These are phyloP conservation scores for Agriopis aurantiaria DNA, from an alignment of 2,888 invertebrate species.

Conservation along the genomic window DNA sequence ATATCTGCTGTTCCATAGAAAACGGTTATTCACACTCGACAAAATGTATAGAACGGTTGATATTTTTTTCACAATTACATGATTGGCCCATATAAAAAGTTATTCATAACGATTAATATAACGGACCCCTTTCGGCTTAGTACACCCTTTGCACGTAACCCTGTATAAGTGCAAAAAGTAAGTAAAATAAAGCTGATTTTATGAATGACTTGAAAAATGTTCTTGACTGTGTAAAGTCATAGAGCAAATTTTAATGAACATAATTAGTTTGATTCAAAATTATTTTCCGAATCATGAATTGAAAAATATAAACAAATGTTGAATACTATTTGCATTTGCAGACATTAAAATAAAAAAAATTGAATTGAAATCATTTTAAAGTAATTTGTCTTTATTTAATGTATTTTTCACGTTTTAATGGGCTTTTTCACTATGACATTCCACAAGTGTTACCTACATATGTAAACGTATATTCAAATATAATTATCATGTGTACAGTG, in stretches of 20 bases:
- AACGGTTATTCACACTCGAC: too few relatives aligned
- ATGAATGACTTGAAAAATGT: neutral
- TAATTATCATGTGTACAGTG: slow-evolving; percentile 19
- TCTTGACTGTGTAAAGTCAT: slow-evolving; percentile 18
- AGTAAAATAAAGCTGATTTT: too few relatives aligned
- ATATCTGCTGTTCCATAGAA: too few relatives aligned
- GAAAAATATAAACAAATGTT: neutral
- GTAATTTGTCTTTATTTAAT: slow-evolving; percentile 1
- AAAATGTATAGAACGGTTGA: too few relatives aligned
- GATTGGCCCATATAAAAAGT: too few relatives aligned
- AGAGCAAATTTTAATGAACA: neutral
- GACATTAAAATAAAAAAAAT: neutral
- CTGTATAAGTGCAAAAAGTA: too few relatives aligned
- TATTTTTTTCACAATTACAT: too few relatives aligned
- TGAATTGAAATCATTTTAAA: neutral
- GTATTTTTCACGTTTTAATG: slow-evolving; percentile 13
- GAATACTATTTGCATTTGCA: neutral
- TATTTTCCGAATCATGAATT: neutral
- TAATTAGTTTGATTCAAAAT: too few relatives aligned
- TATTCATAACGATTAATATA: too few relatives aligned
- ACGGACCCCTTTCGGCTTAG: too few relatives aligned
- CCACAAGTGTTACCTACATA: slow-evolving; percentile 23
- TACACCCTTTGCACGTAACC: too few relatives aligned
- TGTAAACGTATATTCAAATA: slow-evolving; percentile 17
- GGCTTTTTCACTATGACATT: slow-evolving; percentile 34